Evolutionary conservation across 2,113 vertebrate species (phyloP).

Genomic region (Symphodus melops): DNA sequence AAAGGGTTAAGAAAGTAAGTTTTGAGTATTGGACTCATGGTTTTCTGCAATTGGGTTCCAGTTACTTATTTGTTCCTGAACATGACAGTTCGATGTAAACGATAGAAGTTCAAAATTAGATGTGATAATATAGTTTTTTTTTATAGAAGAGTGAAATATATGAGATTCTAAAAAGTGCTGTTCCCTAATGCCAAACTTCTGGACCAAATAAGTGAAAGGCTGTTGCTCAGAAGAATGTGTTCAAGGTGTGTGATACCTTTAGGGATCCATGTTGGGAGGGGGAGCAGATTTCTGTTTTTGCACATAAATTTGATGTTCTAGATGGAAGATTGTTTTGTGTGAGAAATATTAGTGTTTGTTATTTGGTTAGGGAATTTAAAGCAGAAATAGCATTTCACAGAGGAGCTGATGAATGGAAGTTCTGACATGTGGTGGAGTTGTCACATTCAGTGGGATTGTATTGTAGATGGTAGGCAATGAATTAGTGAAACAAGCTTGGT

Average conservation of each 20-base stretch:
- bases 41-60: no score
- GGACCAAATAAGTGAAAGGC: neutral
- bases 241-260: neutral
- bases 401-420: neutral
- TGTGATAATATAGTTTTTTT: no score
- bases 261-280: neutral
- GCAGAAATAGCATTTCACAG: neutral
- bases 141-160: no score
- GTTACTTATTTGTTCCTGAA: no score
- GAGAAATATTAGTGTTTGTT: no score
- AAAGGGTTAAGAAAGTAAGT: no score
- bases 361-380: neutral
- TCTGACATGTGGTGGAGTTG: neutral
- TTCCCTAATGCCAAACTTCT: neutral
- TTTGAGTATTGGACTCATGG: no score
- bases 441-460: neutral
- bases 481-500: neutral
- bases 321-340: neutral
- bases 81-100: no score
- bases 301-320: no score
- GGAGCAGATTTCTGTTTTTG: neutral
- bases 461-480: no score
- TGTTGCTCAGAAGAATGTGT: no score
- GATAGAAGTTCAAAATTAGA: no score
- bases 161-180: neutral